Base-by-base conservation (phyloP, 2,113 vertebrate genomes). In the Corythornis cristatus region DNA sequence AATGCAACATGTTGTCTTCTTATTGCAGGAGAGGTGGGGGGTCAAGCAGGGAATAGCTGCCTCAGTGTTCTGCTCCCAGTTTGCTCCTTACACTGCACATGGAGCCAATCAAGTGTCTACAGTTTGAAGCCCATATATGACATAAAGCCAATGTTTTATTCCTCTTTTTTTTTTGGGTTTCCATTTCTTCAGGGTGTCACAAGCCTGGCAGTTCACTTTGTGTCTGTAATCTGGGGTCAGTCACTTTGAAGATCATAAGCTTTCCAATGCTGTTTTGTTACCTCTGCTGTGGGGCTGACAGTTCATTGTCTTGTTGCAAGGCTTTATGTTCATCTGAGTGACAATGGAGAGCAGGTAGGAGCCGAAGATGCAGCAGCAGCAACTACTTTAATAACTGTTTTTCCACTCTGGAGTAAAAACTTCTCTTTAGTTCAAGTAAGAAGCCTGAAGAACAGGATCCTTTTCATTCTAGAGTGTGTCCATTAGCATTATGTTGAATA, bases 61-160 rank as follows among this genome's bases (percentile, higher is more conserved):
- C 86, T 73, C 60, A 8, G 60, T 48, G 70, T 77, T 70, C 74
- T 89, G 84, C 91, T 94, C 92, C 85, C 88, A 26, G 13, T 42
- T 11, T 26, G 71, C 46, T 88, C 60, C 68, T 68, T 26, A 40
- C 43, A 35, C 4, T 1, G 13, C 60, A 56, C 45, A 56, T 2
- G 22, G 4, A 86, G 83, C 58, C 57, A 61, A 9, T 13, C 57
- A 64, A 51, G 54, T 42, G 2, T 35, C 45, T 45, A 16, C 26
- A 0, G 31, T 76, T 79, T 70, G 21, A 85, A 75, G 71, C 37
- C 78, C 13, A 2, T 16, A 3, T 5, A 2, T 33, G 76, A 33
- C 4, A 18, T 11, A 75, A 75, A 83, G 50, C 15, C 21, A 8
- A 20, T 45, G n/a, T 9, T 88, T 78, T 33, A 40, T 42, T 76